Conservation (phyloP, 53 echinoderm and acorn worm genomes). For the Holothuria scabra region DNA sequence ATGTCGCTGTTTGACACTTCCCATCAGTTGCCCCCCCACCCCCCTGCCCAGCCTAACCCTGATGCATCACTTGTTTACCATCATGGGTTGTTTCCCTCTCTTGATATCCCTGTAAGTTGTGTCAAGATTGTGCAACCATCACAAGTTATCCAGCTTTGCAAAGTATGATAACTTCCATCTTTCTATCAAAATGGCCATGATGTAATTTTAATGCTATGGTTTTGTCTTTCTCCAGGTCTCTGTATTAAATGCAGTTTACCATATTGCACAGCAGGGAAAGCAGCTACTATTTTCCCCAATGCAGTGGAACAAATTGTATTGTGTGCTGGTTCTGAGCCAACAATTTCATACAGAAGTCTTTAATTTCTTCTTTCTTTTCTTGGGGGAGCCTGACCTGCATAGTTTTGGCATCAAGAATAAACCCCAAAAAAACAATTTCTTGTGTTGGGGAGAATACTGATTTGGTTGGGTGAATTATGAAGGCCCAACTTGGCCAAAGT, state of each 20-base stretch:
- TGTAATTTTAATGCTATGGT: slow-evolving; percentile 6
- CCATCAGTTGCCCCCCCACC: no score
- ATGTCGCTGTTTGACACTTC: no score
- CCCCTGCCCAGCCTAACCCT: no score
- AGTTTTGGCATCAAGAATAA: slow-evolving; percentile 24
- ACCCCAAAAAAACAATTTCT: slow-evolving; percentile 49
- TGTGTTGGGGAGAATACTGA: slow-evolving; percentile 27
- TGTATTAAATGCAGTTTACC: slow-evolving; percentile 57
- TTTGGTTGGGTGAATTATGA: slow-evolving; percentile 58
- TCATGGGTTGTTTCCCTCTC: no score
- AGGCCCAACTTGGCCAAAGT: slow-evolving; percentile 49
- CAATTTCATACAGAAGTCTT: not conserved
- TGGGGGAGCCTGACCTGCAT: slow-evolving; percentile 45
- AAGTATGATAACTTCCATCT: slow-evolving; percentile 52
- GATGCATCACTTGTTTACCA: no score
- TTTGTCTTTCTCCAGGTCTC: slow-evolving; percentile 45
- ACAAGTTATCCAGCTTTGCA: no score
- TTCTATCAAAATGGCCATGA: slow-evolving; percentile 56
- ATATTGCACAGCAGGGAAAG: slow-evolving; percentile 68
- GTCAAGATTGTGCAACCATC: no score
- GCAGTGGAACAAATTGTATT: slow-evolving; percentile 27
- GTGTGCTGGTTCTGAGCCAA: slow-evolving; percentile 9
- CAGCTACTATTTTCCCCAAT: slow-evolving; percentile 59
- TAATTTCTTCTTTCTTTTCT: slow-evolving; percentile 46
- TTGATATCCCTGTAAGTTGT: no score